Percentiles rank a stretch among this genome's conserved stretches.
These are phyloP conservation scores for Drepana arcuata DNA, from an alignment of 1,140 invertebrate species.

Conservation along the genomic window DNA sequence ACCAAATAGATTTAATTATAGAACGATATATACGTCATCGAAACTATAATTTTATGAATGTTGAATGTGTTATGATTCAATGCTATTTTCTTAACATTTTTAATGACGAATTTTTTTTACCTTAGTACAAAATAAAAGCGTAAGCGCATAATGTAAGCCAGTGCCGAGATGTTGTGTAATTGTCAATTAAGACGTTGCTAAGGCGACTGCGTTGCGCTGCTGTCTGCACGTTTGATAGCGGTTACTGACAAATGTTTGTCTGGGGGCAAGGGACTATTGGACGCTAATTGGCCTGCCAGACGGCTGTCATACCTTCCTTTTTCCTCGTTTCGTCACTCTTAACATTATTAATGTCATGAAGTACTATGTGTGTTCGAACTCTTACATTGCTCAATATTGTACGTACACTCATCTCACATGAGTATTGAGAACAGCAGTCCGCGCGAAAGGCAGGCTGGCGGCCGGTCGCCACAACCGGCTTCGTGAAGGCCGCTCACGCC, in stretches of 20 bases:
- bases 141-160: constrained; percentile 10
- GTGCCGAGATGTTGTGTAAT: constrained; percentile 28
- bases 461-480: constrained; percentile 61
- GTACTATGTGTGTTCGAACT: too few species aligned
- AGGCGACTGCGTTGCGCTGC: constrained; percentile 21
- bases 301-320: too few species aligned
- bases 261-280: constrained; percentile 46
- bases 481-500: constrained; percentile 55
- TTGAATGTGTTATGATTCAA: too few species aligned
- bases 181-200: constrained; percentile 35
- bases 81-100: too few species aligned
- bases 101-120: too few species aligned
- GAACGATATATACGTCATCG: constrained; percentile 21
- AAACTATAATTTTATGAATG: too few species aligned
- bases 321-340: too few species aligned
- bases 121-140: too few species aligned
- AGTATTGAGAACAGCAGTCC: constrained; percentile 52
- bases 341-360: too few species aligned
- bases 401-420: constrained; percentile 15
- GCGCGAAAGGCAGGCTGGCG: constrained; percentile 65
- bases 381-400: constrained; percentile 8
- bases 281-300: constrained; percentile 55
- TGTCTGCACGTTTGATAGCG: constrained; percentile 29
- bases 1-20: constrained; percentile 26
- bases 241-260: constrained; percentile 42